Evolutionary conservation across 2,113 vertebrate species (phyloP), one percentile per base, ranked within the genome.

Genomic region (Sapayoa aenigma): DNA sequence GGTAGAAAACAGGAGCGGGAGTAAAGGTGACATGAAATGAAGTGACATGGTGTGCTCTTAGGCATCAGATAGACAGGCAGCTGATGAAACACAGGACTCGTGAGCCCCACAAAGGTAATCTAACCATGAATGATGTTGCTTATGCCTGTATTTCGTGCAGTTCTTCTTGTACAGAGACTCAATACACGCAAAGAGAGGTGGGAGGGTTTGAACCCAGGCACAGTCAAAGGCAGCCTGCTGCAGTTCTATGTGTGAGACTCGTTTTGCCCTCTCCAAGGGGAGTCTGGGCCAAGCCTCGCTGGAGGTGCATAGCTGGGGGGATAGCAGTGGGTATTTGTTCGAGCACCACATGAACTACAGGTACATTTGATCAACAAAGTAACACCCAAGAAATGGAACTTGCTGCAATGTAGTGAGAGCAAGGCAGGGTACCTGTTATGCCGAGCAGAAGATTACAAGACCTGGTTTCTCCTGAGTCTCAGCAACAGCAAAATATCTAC

Each of bases 351-450:
- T 27, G 23, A 91, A 37, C 20, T 7, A 13, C 53, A 31, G 22
- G 49, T 31, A 30, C 3, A 0, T 42, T 27, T 80, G 50, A 14
- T 41, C 30, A 73, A 47, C 41, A 74, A 52, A 81, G 11, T 18
- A 30, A 76, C 2, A 2, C 20, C 15, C 41, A 53, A 81, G 41
- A 80, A 63, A 68, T 67, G 49, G 18, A 33, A 37, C 8, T 30
- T 39, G 24, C 37, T 2, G 6, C 39, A 33, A 8, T 0, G 0
- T 3, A 37, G 28, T 0, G 4, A 77, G 75, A 83, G n/a, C 1
- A 3, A 74, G 25, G n/a, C n/a, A 82, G 28, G 37, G 11, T 11
- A 11, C 28, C 30, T 47, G n/a, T 18, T 56, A 14, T 22, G 31
- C 44, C 37, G 13, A n/a, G 52, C 31, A 55, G 33, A 39, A 74